These are phyloP conservation scores for Crotophaga sulcirostris DNA, from an alignment of 2,113 vertebrate genomes.

Conservation along the genomic window DNA sequence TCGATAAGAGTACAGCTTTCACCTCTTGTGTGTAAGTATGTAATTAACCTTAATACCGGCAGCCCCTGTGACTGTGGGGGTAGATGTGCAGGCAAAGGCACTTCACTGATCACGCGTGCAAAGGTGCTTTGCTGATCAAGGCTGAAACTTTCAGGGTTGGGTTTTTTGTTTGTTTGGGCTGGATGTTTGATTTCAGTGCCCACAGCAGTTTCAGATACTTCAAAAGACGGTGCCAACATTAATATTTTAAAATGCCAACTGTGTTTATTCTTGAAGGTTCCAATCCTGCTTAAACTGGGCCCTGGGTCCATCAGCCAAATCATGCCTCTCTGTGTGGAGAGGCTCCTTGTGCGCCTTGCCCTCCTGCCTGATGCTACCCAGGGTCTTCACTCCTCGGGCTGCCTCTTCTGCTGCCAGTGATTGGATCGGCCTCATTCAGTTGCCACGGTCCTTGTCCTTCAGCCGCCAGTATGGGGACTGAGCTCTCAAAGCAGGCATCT, in stretches of 20 bases:
- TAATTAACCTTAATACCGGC: neutral
- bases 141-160: neutral
- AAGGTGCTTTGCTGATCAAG: neutral
- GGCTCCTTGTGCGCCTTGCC: no score
- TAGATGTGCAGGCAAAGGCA: neutral
- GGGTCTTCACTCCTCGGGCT: neutral
- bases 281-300: neutral
- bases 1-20: neutral
- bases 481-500: accelerated
- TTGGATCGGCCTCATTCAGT: accelerated
- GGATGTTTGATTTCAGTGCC: neutral
- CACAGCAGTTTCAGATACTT: neutral
- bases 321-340: accelerated
- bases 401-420: accelerated
- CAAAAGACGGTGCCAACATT: neutral
- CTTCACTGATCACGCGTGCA: neutral
- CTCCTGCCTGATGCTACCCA: neutral
- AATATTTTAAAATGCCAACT: neutral
- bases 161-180: neutral
- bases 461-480: accelerated
- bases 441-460: neutral
- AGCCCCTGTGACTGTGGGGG: neutral
- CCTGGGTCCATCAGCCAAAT: neutral
- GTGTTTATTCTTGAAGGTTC: neutral
- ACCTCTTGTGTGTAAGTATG: neutral